Conservation (phyloP, 2,888 invertebrate species). For the Cataglyphis rosenhaueri region DNA sequence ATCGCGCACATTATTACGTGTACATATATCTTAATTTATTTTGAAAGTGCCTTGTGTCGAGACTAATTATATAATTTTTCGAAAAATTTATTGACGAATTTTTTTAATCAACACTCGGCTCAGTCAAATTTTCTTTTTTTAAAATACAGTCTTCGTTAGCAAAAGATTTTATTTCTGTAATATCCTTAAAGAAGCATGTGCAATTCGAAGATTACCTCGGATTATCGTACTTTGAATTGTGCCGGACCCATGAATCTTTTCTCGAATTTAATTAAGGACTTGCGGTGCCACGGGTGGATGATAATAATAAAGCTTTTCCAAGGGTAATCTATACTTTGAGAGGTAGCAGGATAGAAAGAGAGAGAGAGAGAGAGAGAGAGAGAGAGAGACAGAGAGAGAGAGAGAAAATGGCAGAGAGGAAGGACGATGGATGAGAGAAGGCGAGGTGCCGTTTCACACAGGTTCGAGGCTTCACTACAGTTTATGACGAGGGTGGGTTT, state of each 20-base stretch:
- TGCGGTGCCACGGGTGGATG: slow-evolving; percentile 72
- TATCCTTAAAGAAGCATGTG: not conserved
- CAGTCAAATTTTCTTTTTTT: not conserved
- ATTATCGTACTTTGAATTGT: slow-evolving; percentile 58
- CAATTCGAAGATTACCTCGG: slow-evolving; percentile 54
- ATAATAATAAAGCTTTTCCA: slow-evolving; percentile 76
- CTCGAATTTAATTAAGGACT: slow-evolving; percentile 76
- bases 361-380: not conserved
- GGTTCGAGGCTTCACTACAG: slow-evolving; percentile 75
- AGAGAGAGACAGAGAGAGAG: not conserved
- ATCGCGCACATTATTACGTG: not conserved
- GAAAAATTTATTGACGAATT: not conserved
- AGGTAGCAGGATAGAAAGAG: slow-evolving; percentile 22
- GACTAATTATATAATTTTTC: not conserved
- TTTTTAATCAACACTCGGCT: not conserved
- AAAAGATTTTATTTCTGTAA: not conserved
- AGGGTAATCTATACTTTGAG: slow-evolving; percentile 72
- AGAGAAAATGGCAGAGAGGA: not conserved
- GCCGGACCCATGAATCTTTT: slow-evolving; percentile 72
- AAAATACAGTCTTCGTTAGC: not conserved
- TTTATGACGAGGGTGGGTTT: slow-evolving; percentile 77
- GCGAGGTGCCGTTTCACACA: slow-evolving; percentile 73
- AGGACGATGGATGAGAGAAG: slow-evolving; percentile 55
- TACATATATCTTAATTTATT: not conserved
- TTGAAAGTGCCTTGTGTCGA: not conserved